phyloP scores from a whole-genome alignment of 2,797 vertebrate genomes.

The Rhincodon typus region DNA sequence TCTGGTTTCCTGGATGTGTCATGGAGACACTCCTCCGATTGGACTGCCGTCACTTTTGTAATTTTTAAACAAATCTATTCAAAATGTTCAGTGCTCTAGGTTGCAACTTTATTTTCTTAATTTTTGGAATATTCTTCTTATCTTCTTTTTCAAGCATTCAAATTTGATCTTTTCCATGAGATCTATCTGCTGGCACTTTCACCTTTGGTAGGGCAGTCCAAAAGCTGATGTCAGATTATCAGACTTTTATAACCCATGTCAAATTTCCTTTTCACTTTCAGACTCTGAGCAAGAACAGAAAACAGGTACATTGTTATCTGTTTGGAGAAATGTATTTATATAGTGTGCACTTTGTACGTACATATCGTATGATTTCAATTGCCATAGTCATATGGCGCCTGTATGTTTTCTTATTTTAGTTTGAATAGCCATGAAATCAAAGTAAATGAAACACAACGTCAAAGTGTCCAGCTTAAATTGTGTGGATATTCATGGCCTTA shows the following conservation, averaged over 20 bases:
- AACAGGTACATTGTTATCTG: background rate
- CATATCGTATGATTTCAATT: too few species aligned
- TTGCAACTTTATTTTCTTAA: background rate
- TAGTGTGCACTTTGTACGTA: too few species aligned
- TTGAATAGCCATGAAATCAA: too few species aligned
- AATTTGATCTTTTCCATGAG: background rate
- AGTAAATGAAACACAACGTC: too few species aligned
- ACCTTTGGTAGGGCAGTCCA: background rate
- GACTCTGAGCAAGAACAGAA: background rate
- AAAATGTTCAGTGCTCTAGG: background rate
- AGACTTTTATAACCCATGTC: too few species aligned
- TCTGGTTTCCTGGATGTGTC: background rate
- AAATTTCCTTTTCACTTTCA: background rate
- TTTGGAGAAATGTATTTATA: too few species aligned
- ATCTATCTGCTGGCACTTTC: background rate
- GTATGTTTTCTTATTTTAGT: too few species aligned
- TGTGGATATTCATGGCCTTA: too few species aligned
- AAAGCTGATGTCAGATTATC: background rate
- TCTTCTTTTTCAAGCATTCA: background rate
- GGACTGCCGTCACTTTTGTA: background rate
- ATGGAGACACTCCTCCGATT: background rate
- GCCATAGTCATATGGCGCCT: too few species aligned
- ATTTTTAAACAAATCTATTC: background rate
- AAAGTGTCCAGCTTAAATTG: too few species aligned
- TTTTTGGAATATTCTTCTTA: background rate